Evolutionary conservation across 2,113 vertebrate genomes (phyloP), one percentile per base, ranked within the genome.

Genomic region (Polyodon spathula): DNA sequence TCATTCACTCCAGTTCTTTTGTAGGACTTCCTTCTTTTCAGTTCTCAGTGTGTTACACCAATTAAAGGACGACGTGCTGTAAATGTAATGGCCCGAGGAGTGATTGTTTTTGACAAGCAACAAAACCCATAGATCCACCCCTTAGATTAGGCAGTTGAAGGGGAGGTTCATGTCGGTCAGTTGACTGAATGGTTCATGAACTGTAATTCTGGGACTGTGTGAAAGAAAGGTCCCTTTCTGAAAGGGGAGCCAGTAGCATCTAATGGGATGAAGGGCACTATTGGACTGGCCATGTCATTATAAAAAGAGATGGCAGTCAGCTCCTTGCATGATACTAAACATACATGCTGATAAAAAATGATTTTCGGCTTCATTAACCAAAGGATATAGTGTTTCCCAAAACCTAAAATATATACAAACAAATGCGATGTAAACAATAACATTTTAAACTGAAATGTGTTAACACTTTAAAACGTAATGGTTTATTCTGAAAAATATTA

Each of bases 81-180:
- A 95, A 97, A 95, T 93, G 92, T 97, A 97, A 97, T 94, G 92
- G 92, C 88, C 90, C 86, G 86, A 86, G 84, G 86, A 84, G 83
- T 92, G 91, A 97, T 97, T 97, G 95, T 97, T 97, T 95, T 91
- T 93, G 93, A 95, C 93, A 94, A 91, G 91, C 91, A 95, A 95
- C 92, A 97, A 95, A 97, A 97, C 92, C 93, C 90, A 89, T 91
- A 85, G 90, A 90, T 89, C 94, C 93, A 91, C 96, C 95, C 95
- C 91, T 93, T 89, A 93, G 92, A 98, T 98, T 97, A 97, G 92
- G 89, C 89, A 82, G 84, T 88, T 88, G 88, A 88, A 90, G 90
- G 88, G 86, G 87, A 90, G 91, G 89, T 90, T 92, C 88, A 92
- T 77, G 86, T 88, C 86, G 84, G 89, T 90, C 87, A 89, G 84